Conservation (phyloP, 2,797 vertebrate genomes). For the Enteromius unitaeniatus region DNA sequence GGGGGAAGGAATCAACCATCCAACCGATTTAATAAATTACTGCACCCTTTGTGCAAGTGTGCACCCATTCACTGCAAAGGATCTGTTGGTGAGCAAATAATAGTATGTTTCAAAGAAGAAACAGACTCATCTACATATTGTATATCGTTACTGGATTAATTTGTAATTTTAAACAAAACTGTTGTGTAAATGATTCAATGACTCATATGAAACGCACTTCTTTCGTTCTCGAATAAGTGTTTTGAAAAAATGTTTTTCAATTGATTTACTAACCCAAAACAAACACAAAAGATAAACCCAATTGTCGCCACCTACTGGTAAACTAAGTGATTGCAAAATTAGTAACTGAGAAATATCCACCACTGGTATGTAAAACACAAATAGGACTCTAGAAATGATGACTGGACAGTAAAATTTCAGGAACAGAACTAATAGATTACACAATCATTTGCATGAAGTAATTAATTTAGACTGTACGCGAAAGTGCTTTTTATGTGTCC, state of each 20-base stretch:
- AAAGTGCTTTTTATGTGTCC: neutral
- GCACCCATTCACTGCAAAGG: neutral
- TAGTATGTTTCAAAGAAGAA: neutral
- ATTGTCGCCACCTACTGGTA: neutral
- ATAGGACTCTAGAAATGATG: neutral
- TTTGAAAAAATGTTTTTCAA: neutral
- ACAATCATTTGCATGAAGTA: neutral
- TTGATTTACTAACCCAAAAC: neutral
- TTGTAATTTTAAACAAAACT: neutral
- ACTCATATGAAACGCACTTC: neutral
- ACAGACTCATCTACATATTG: neutral
- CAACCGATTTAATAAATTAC: conserved; percentile 24
- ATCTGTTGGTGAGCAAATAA: neutral
- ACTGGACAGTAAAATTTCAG: neutral
- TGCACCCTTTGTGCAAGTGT: neutral
- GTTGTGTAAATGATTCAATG: neutral
- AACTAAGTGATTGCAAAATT: neutral
- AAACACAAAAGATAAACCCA: neutral
- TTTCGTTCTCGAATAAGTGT: neutral
- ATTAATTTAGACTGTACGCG: neutral
- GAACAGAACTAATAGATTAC: neutral
- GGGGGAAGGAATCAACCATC: conserved; percentile 27
- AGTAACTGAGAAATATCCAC: neutral
- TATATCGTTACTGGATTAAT: neutral
- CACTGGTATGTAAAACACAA: neutral